A percentile compares a stretch with the other conserved stretches of the same genome.
These are phyloP conservation scores for Sitta carolinensis DNA, from an alignment of 2,797 vertebrate genomes.

Conservation along the genomic window DNA sequence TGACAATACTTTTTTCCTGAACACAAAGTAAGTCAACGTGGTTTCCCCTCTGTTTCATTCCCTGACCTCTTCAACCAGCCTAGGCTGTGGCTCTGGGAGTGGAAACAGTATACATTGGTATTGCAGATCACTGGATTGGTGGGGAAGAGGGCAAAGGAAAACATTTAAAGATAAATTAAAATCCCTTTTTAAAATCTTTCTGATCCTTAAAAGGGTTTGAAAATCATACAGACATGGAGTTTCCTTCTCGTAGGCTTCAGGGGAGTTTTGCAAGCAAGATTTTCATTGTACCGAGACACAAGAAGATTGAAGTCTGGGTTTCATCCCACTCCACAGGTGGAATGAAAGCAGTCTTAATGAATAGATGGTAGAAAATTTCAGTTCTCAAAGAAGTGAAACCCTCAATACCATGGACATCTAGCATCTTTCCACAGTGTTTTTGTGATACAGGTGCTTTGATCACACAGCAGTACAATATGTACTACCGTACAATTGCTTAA, in stretches of 20 bases:
- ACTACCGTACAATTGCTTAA: background rate
- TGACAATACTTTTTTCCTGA: background rate
- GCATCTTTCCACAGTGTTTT: background rate
- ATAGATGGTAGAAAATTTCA: background rate
- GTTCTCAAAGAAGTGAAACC: background rate
- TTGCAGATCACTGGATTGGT: background rate
- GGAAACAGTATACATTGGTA: background rate
- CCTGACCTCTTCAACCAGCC: background rate
- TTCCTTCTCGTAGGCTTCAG: background rate
- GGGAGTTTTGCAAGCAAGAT: background rate
- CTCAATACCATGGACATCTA: background rate
- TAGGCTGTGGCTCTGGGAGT: background rate
- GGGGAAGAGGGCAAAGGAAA: background rate
- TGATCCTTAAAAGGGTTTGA: background rate
- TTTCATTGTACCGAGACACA: background rate
- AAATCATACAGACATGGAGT: background rate
- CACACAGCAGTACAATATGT: background rate
- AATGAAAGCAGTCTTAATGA: background rate
- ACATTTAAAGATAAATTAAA: background rate
- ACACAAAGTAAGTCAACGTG: background rate
- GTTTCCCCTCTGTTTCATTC: background rate
- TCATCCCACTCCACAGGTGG: background rate
- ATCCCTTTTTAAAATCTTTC: background rate
- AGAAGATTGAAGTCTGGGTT: background rate
- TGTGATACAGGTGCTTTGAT: background rate